Base-by-base conservation (phyloP, 37 sponge, comb jelly and placozoan genomes). In the Spongia lamella region DNA sequence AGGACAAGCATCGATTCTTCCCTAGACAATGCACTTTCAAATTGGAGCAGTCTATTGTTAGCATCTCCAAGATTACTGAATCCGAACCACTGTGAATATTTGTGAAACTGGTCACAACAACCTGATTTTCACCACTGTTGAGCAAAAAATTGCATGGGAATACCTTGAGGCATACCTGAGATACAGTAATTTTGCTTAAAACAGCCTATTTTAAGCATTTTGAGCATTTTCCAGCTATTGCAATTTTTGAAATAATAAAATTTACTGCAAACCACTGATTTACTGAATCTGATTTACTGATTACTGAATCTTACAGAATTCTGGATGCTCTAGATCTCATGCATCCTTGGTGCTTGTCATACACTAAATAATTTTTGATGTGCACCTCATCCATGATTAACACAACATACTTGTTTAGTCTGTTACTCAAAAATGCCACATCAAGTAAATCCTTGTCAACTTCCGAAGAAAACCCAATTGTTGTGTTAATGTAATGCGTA, bases 381-480 rank as follows among this genome's bases (percentile, higher is more conserved):
- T 66, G 57, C 39, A 78, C 56, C 69, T 78, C 79, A 67, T 78
- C 79, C 22, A 78, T 36, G 68, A 78, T 21, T 7, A 81, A 16
- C 11, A 38, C 67, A 1, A 81, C 74, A 73, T 38, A 73, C 64
- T 81, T 81, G 56, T 81, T 50, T 19, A 34, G 61, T 13, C 63
- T 73, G 9, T 38, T 55, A 73, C 56, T 9, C 27, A 24, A 56
- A 19, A 24, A 16, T 7, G 38, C 17, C 38, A 76, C 3, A 14
- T 63, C 38, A 24, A 13, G 7, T 7, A 13, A 5, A 22, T 5
- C 22, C 13, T 13, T 14, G 47, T 66, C 47, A 15, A 81, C 75
- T 17, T 61, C 74, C 19, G 1, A 32, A 25, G 82, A 81, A 38
- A 81, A 81, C 15, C 82, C 73, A 53, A 72, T 40, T 13, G 1